Percentiles rank a stretch among this genome's conserved stretches.
phyloP scores from a whole-genome alignment of 2,113 vertebrate species.

The Myotis brandtii region DNA sequence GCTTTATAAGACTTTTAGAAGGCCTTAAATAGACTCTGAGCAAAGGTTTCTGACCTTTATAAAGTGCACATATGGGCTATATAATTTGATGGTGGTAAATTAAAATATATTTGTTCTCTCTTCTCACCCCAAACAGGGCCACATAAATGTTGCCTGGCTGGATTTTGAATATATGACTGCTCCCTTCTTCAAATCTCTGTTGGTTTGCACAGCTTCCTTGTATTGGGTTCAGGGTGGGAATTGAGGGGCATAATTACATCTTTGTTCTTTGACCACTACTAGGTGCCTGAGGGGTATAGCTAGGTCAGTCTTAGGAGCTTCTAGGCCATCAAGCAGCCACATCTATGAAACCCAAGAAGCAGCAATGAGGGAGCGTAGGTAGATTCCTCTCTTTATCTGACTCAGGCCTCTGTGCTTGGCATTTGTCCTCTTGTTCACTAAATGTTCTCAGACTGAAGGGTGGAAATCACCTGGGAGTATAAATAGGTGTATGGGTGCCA shows the following conservation, averaged over 20 bases:
- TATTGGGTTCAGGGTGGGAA: background rate
- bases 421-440: background rate
- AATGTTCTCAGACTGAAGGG: background rate
- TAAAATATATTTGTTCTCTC: background rate
- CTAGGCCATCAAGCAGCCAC: background rate
- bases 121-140: background rate
- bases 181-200: background rate
- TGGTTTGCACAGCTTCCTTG: background rate
- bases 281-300: background rate
- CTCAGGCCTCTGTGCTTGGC: background rate
- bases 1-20: background rate
- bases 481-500: background rate
- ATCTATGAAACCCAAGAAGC: background rate
- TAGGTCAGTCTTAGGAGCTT: background rate
- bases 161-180: background rate
- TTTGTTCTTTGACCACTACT: background rate
- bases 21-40: background rate
- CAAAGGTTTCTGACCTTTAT: conserved; percentile 3
- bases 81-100: conserved; percentile 17
- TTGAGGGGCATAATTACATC: background rate
- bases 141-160: background rate
- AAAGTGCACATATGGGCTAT: background rate
- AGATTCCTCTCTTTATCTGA: background rate
- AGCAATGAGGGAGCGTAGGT: background rate
- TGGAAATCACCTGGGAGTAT: background rate